Evolutionary conservation across 1,140 invertebrate genomes (phyloP).

Genomic region (Drosophila pallidifrons): DNA sequence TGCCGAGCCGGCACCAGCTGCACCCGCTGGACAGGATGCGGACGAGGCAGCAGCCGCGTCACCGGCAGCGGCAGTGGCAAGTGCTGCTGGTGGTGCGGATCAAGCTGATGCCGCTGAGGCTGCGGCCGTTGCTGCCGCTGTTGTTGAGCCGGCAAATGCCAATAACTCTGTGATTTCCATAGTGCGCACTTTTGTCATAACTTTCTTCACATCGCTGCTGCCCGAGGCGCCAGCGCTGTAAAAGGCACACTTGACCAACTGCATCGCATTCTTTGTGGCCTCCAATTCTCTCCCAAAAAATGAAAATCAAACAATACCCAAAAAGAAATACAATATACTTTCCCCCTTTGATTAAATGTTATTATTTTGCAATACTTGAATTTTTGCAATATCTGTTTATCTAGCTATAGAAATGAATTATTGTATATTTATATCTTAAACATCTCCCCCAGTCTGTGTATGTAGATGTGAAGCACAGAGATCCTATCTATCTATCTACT

Average conservation of each 20-base stretch:
- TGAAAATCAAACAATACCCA: not conserved
- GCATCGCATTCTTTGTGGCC: constrained; percentile 13
- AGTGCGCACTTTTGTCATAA: constrained; percentile 90
- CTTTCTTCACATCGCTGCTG: constrained; percentile 90
- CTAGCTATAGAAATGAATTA: constrained; percentile 36
- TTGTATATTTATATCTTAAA: constrained; percentile 40
- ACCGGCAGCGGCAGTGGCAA: not conserved
- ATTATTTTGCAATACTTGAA: constrained; percentile 49
- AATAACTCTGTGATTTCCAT: constrained; percentile 87
- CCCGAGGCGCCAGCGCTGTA: constrained; percentile 88
- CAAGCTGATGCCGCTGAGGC: constrained; percentile 45
- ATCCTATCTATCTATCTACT: not conserved
- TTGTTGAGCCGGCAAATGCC: constrained; percentile 85
- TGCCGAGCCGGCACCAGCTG: constrained; percentile 22
- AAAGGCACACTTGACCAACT: constrained; percentile 4
- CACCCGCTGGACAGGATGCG: constrained; percentile 29
- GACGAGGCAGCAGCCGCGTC: not conserved
- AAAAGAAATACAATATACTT: constrained; percentile 7
- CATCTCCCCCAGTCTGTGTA: not conserved
- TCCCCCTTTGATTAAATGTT: constrained; percentile 39
- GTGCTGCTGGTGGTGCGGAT: constrained; percentile 40
- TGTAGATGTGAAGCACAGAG: not conserved
- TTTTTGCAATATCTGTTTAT: constrained; percentile 49
- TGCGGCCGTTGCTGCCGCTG: constrained; percentile 52
- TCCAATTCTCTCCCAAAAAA: not conserved